Evolutionary conservation across 1,140 invertebrate species (phyloP), one percentile per base, ranked within the genome.

Genomic region (Drosophila yakuba): DNA sequence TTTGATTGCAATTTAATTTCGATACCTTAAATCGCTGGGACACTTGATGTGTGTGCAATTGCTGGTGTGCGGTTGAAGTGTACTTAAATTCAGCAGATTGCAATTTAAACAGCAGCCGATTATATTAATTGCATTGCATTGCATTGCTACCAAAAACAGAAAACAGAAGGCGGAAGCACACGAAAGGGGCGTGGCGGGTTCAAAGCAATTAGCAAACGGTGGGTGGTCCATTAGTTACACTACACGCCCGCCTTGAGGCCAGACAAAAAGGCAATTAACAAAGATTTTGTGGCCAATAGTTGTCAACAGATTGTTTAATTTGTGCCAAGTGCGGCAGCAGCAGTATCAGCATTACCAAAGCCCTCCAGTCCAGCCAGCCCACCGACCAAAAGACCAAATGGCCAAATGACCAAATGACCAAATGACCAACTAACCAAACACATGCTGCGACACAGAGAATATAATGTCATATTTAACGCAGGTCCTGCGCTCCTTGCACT

Each of bases 291-390:
- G 75, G 75, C 64, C 74, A 78, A 78, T 78, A 78, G 75, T 71
- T 78, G 74, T 78, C 75, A 78, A 69, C 75, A 78, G 64, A 78
- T 78, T 78, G 75, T 78, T 78, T 78, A 77, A 77, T 78, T 78
- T 75, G 69, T 61, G 67, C 69, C 54, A 8, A 72, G 32, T 68
- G 71, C 41, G 36, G 15, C 59, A 41, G n/a, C 15, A 71, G 35
- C 50, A 39, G 28, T 17, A 17, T 17, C 15, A 71, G 35, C 32
- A 10, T 32, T 32, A 32, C 32, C 32, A 41, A 35, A 50, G 43
- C 43, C 23, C 17, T 39, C 14, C 45, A 32, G 25, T 39, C 14
- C 45, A 50, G 56, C 68, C 45, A 50, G 56, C 68, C 43, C 41
- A 38, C 41, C 3, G 66, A 54, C 32, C 66, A 72, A 48, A 25